A percentile compares a stretch with the other conserved stretches of the same genome.
phyloP scores from a whole-genome alignment of 2,113 vertebrate species.

The Candoia aspera region DNA sequence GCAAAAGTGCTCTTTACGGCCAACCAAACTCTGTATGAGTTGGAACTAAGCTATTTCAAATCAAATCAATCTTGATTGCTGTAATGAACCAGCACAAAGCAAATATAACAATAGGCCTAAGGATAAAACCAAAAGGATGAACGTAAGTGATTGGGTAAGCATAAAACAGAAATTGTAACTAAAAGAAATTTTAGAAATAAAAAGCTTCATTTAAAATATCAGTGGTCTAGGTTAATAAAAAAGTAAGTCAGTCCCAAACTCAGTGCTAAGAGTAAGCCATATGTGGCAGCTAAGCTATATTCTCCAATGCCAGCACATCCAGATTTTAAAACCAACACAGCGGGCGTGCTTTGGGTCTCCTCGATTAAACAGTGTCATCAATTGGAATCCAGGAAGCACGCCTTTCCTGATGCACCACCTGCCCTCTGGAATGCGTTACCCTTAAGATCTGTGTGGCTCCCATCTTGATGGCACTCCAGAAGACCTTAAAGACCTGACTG shows the following conservation, averaged over 20 bases:
- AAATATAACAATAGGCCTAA: neutral
- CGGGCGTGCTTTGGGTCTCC: no score
- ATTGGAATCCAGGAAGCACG: neutral
- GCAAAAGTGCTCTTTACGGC: neutral
- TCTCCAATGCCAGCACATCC: no score
- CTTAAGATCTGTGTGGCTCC: neutral
- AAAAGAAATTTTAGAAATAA: no score
- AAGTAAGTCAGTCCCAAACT: no score
- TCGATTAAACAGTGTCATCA: no score
- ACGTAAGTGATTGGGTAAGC: no score
- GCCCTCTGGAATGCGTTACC: neutral
- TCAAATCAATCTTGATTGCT: neutral
- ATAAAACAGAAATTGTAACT: no score
- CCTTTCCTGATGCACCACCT: neutral
- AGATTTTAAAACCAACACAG: no score
- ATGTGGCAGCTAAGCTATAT: no score
- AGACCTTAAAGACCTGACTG: neutral
- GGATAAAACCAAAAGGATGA: neutral
- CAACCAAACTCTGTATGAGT: neutral
- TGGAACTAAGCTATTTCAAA: neutral
- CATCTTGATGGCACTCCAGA: neutral
- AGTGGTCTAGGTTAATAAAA: no score
- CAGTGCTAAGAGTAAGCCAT: no score
- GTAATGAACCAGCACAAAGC: neutral
- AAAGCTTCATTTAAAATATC: no score